Conservation (phyloP, 2,888 invertebrate species). For the Rotaria socialis region DNA sequence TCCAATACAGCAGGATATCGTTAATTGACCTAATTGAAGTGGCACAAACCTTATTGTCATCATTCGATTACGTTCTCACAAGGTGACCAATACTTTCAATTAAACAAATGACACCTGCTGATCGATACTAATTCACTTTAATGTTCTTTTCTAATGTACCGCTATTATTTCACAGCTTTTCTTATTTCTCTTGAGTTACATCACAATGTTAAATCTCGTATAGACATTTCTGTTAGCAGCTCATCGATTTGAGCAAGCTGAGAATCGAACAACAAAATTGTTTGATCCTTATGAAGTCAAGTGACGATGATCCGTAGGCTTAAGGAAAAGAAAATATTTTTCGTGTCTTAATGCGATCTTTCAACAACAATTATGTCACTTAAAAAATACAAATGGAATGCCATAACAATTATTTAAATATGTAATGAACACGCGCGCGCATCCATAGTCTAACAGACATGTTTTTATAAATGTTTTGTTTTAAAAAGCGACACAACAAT, state of each 20-base stretch:
- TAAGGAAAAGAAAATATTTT: background rate
- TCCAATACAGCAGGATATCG: background rate
- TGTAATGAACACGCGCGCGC: background rate
- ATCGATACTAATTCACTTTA: slow-evolving; percentile 1
- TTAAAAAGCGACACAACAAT: background rate
- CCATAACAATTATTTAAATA: background rate
- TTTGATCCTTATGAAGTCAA: slow-evolving; percentile 32
- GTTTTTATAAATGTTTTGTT: slow-evolving; percentile 17
- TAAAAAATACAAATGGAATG: background rate
- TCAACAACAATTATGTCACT: slow-evolving; percentile 27
- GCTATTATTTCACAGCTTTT: slow-evolving; percentile 14
- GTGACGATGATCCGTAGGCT: background rate
- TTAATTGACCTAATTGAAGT: slow-evolving; percentile 29
- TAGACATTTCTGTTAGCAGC: background rate
- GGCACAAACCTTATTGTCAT: slow-evolving; percentile 22
- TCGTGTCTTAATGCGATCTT: slow-evolving; percentile 16
- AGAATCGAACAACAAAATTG: slow-evolving; percentile 3
- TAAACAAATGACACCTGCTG: background rate
- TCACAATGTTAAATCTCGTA: background rate
- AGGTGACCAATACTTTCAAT: background rate
- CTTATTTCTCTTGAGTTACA: background rate
- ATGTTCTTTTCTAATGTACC: background rate
- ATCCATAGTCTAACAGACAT: background rate
- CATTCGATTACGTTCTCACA: slow-evolving; percentile 25
- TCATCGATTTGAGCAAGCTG: background rate